A percentile compares a stretch with the other conserved stretches of the same genome.
Conservation (phyloP, 2,113 vertebrate genomes). For the Columba livia region DNA sequence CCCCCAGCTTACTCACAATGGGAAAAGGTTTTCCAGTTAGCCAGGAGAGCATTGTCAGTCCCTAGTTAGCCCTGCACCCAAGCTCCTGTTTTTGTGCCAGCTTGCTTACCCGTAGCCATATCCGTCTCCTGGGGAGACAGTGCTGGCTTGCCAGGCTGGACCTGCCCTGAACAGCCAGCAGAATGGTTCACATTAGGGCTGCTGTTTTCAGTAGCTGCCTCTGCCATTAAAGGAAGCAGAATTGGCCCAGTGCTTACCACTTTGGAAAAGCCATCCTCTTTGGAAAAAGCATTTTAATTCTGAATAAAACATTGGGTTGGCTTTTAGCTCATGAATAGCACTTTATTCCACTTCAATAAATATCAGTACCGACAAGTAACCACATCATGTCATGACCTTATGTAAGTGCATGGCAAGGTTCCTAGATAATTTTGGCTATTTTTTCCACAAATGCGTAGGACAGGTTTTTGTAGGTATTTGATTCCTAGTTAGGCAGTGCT, state of each 20-base stretch:
- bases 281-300: conserved; percentile 46
- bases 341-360: conserved; percentile 40
- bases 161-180: neutral
- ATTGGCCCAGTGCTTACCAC: neutral
- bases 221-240: neutral
- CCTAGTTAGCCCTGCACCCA: neutral
- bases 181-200: neutral
- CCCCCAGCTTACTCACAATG: neutral
- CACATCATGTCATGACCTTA: conserved; percentile 22
- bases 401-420: neutral
- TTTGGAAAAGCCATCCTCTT: conserved; percentile 17
- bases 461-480: neutral
- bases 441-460: neutral
- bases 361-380: conserved; percentile 4
- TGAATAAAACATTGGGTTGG: conserved; percentile 55
- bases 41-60: neutral
- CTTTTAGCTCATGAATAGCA: conserved; percentile 51
- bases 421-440: conserved; percentile 18
- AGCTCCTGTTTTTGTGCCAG: neutral
- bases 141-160: neutral
- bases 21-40: neutral
- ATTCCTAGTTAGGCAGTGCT: neutral
- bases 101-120: neutral
- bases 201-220: neutral
- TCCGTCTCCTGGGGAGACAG: neutral